phyloP scores from a whole-genome alignment of 2,113 vertebrate genomes.

The Bucco capensis region DNA sequence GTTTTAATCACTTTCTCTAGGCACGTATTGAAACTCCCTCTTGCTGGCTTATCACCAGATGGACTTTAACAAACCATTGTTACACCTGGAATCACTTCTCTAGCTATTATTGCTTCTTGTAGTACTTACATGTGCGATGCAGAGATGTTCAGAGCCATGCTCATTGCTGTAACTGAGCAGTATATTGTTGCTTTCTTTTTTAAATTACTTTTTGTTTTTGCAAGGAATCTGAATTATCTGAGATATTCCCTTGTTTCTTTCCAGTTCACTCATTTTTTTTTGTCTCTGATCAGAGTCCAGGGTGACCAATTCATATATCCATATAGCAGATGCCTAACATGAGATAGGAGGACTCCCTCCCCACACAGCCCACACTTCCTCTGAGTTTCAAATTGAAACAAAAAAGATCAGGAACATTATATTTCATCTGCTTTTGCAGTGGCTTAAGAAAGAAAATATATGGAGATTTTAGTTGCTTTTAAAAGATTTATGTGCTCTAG shows the following conservation, averaged over 20 bases:
- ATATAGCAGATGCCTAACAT: neutral
- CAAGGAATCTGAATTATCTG: neutral
- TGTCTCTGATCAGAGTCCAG: neutral
- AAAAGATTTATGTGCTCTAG: neutral
- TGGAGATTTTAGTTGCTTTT: neutral
- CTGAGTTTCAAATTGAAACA: neutral
- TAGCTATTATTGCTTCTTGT: neutral
- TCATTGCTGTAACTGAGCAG: neutral
- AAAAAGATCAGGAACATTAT: neutral
- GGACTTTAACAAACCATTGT: slow-evolving; percentile 20
- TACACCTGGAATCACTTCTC: slow-evolving; percentile 13
- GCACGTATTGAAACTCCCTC: neutral
- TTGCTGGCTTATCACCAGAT: slow-evolving; percentile 5
- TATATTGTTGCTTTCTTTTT: neutral
- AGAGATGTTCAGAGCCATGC: neutral
- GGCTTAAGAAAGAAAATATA: neutral
- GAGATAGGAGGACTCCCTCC: neutral
- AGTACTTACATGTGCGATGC: neutral
- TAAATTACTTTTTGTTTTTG: neutral
- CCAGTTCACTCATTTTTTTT: neutral
- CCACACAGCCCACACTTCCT: neutral
- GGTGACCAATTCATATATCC: neutral
- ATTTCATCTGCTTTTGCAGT: neutral
- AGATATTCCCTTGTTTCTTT: neutral
- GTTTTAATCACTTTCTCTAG: slow-evolving; percentile 28